These are phyloP conservation scores for Morone chrysops DNA, from an alignment of 2,113 vertebrate species.

Conservation along the genomic window DNA sequence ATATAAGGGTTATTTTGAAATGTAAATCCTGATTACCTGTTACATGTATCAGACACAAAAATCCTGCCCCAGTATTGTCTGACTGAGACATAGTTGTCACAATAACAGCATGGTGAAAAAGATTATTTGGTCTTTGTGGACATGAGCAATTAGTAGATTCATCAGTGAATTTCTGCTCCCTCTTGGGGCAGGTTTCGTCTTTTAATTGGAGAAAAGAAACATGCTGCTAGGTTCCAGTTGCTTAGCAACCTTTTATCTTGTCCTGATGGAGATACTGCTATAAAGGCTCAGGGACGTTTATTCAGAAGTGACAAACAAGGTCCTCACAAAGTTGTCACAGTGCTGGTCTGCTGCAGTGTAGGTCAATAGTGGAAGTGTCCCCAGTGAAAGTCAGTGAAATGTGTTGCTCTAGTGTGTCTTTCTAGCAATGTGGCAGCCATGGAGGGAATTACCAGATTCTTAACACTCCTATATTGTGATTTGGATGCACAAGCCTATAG, in stretches of 20 bases:
- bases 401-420: background rate
- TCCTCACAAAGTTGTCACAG: background rate
- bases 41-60: background rate
- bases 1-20: background rate
- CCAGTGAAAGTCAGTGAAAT: background rate
- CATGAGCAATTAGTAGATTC: conserved; percentile 56
- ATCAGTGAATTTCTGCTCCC: conserved; percentile 51
- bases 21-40: too few species aligned
- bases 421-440: too few species aligned
- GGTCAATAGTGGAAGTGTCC: background rate
- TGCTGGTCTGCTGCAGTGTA: conserved; percentile 11
- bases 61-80: background rate
- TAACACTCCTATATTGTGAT: background rate
- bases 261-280: conserved; percentile 38
- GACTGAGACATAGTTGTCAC: background rate
- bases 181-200: conserved; percentile 46
- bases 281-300: conserved; percentile 56
- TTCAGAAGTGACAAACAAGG: conserved; percentile 52
- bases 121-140: conserved; percentile 52
- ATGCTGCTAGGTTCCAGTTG: conserved; percentile 76
- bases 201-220: conserved; percentile 63
- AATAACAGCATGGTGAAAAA: conserved; percentile 3
- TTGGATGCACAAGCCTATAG: background rate
- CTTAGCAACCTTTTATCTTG: conserved; percentile 77
- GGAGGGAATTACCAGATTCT: background rate